Evolutionary conservation across 2,113 vertebrate genomes (phyloP).

Genomic region (Dipodomys spectabilis): DNA sequence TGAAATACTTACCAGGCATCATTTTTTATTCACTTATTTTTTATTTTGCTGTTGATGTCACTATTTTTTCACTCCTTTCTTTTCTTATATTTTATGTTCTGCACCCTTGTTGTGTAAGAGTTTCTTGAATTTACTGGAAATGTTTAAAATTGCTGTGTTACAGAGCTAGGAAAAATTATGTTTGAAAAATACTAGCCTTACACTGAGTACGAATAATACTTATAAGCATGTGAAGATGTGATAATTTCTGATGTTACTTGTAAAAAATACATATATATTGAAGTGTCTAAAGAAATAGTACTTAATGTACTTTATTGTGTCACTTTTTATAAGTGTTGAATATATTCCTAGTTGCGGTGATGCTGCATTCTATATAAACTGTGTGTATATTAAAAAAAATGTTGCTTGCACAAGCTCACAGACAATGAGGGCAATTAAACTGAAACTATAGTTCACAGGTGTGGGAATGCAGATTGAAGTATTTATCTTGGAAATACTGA

Average conservation of each 20-base stretch:
- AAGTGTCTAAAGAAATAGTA: slow-evolving; percentile 84
- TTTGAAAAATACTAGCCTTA: slow-evolving; percentile 83
- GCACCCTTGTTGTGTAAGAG: background rate
- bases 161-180: slow-evolving; percentile 81
- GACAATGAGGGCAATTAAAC: background rate
- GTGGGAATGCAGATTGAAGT: background rate
- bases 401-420: background rate
- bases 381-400: slow-evolving; percentile 80
- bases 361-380: slow-evolving; percentile 84
- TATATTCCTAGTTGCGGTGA: slow-evolving; percentile 84
- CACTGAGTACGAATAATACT: slow-evolving; percentile 83
- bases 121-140: slow-evolving; percentile 82
- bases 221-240: slow-evolving; percentile 84
- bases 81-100: background rate
- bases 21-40: background rate
- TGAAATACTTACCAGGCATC: background rate
- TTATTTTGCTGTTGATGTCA: background rate
- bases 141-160: slow-evolving; percentile 82
- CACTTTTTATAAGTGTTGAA: slow-evolving; percentile 84
- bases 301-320: slow-evolving; percentile 85
- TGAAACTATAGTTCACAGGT: accelerated
- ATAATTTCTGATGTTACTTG: slow-evolving; percentile 83
- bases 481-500: background rate
- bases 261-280: slow-evolving; percentile 83
- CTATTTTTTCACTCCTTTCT: background rate